phyloP scores from a whole-genome alignment of 2,888 invertebrate genomes.

The Limnephilus rhombicus region DNA sequence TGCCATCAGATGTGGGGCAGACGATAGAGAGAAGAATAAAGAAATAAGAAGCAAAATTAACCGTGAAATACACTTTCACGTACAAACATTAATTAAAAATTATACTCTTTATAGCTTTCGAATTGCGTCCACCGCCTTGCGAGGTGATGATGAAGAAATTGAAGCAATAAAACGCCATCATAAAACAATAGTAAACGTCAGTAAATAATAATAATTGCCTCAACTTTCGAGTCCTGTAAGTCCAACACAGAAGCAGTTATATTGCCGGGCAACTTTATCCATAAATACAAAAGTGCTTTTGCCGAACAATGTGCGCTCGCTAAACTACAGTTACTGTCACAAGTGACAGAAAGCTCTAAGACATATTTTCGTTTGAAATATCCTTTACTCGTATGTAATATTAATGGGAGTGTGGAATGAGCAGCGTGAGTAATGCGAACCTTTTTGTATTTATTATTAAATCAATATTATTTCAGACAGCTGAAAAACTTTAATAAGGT shows the following conservation, averaged over 20 bases:
- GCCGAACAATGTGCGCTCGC: constrained; percentile 38
- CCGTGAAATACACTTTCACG: background rate
- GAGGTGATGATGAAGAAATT: constrained; percentile 9
- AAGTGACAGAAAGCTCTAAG: background rate
- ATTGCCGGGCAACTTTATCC: constrained; percentile 54
- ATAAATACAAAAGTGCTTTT: constrained; percentile 62
- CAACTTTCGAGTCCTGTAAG: constrained; percentile 13
- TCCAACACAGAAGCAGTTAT: constrained; percentile 20
- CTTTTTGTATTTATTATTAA: background rate
- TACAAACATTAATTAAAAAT: background rate
- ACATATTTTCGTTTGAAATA: background rate
- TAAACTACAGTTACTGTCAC: constrained; percentile 9
- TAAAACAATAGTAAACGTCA: background rate
- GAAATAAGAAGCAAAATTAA: too few relatives aligned
- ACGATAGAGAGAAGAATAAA: background rate
- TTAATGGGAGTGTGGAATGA: background rate
- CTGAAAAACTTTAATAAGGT: background rate
- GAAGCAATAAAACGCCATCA: background rate
- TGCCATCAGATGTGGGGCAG: background rate
- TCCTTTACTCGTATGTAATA: background rate
- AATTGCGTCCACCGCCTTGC: background rate
- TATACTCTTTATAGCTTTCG: background rate
- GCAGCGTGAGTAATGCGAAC: background rate
- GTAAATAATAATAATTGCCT: constrained; percentile 26
- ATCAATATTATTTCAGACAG: background rate